Evolutionary conservation across 2,888 invertebrate species (phyloP).

Genomic region (Netelia inedita): DNA sequence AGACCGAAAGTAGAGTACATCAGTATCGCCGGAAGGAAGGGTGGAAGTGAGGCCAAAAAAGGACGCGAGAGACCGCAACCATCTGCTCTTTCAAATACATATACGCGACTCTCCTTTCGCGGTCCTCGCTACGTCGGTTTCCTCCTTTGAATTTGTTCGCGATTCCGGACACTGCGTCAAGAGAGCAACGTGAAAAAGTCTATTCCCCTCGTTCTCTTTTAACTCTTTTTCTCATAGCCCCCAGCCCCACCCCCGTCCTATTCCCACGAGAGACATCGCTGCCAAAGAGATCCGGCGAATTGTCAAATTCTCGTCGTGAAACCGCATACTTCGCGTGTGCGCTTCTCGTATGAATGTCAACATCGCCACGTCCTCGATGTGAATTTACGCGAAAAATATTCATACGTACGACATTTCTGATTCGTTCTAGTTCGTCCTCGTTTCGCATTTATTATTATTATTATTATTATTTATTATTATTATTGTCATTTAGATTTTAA

Average conservation of each 20-base stretch:
- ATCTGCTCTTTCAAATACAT: constrained; percentile 3
- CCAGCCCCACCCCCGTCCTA: neutral
- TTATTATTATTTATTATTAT: too few relatives aligned
- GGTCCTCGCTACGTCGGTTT: neutral
- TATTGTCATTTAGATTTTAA: too few relatives aligned
- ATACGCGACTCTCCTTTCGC: neutral
- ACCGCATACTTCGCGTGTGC: neutral
- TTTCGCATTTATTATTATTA: too few relatives aligned
- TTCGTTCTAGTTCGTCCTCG: too few relatives aligned
- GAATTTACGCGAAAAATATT: too few relatives aligned
- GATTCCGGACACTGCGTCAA: neutral
- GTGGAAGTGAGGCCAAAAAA: constrained; percentile 2
- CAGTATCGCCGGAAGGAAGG: neutral
- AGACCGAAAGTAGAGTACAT: neutral
- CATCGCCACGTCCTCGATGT: too few relatives aligned
- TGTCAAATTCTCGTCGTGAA: constrained; percentile 43
- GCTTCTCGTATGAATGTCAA: neutral
- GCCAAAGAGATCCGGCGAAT: constrained; percentile 45
- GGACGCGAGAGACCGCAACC: neutral
- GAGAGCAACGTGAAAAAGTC: constrained; percentile 2
- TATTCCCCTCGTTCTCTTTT: neutral
- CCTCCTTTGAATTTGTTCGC: constrained; percentile 48
- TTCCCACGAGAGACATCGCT: neutral
- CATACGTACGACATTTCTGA: too few relatives aligned
- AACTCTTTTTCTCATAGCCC: too few relatives aligned